Evolutionary conservation across 2,797 vertebrate genomes (phyloP), one percentile per base, ranked within the genome.

Genomic region (Antrozous pallidus): DNA sequence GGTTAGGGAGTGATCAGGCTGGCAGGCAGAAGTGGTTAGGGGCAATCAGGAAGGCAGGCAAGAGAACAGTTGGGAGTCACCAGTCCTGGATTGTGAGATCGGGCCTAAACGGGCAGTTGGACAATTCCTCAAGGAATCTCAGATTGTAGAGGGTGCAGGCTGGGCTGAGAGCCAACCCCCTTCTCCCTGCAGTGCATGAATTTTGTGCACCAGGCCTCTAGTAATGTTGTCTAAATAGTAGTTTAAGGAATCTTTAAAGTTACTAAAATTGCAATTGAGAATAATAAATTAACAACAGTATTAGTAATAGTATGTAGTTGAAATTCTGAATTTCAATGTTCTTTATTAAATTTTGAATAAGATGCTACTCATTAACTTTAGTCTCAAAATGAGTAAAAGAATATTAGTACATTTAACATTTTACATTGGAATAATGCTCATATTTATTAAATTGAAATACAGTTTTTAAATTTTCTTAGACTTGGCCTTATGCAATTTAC

Each of bases 191-290:
- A n/a, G n/a, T n/a, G n/a, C n/a, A n/a, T n/a, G n/a, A n/a, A n/a
- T n/a, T n/a, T n/a, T n/a, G n/a, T n/a, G n/a, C n/a, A n/a, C n/a
- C n/a, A n/a, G n/a, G n/a, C n/a, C n/a, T n/a, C n/a, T n/a, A n/a
- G 49, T 92, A 61, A 83, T 61, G 11, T 61, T 91, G n/a, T 56
- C 97, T 97, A 83, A 92, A 91, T 90, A 95, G 36, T 81, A 63
- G 73, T 42, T 91, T 97, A 91, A 88, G 22, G 26, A 40, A 79
- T 73, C 84, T 94, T 97, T 94, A 87, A 96, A 96, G 75, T 96
- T 95, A 78, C 96, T 96, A 95, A 97, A n/a, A 96, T n/a, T 94
- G 1, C 36, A 94, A 45, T 85, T 75, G 88, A 92, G 70, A 96
- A 94, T 94, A 92, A 94, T 90, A 95, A 63, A 67, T 85, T 86